Evolutionary conservation across 2,797 vertebrate genomes (phyloP), one percentile per base, ranked within the genome.

Genomic region (Xerus rutilus): DNA sequence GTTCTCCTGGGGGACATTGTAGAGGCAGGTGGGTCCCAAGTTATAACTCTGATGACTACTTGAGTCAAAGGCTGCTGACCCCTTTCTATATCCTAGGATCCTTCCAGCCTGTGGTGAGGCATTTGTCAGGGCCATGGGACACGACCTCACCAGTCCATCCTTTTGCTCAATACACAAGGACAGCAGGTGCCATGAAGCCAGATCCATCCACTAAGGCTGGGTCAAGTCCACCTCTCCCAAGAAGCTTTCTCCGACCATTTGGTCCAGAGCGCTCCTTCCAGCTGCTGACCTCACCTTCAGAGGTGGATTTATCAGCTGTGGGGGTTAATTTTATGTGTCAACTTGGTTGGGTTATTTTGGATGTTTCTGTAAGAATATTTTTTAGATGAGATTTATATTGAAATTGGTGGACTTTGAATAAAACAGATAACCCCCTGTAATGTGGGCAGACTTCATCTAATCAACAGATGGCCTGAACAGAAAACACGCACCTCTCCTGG

Each of bases 341-440:
- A 18, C 28, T 3, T 91, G 74, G 39, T 54, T 81, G 69, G 3
- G 21, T 64, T 88, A 69, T 67, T 76, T 49, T 84, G 18, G 70
- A 57, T 57, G 39, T 69, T 76, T 86, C 94, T 82, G 25, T 15
- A 35, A 82, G 11, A 14, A 43, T 83, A 72, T 57, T 91, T 90
- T 49, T 54, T 65, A 49, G 45, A 54, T 81, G 62, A 84, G 21
- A 62, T 82, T 88, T 57, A 76, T 25, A 17, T 47, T 90, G 69
- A 82, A 89, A 54, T 73, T 78, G 28, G 79, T 52, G n/a, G 39
- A 86, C 52, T 76, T 45, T 43, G 17, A 94, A 52, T 67, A 47
- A 69, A 90, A 69, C 54, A 52, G 67, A 77, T 54, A 23, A 6
- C 32, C 64, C 43, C 90, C 69, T 32, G 52, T 35, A 79, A 25